Evolutionary conservation across 2,888 invertebrate genomes (phyloP).

Genomic region (Timandra comae): DNA sequence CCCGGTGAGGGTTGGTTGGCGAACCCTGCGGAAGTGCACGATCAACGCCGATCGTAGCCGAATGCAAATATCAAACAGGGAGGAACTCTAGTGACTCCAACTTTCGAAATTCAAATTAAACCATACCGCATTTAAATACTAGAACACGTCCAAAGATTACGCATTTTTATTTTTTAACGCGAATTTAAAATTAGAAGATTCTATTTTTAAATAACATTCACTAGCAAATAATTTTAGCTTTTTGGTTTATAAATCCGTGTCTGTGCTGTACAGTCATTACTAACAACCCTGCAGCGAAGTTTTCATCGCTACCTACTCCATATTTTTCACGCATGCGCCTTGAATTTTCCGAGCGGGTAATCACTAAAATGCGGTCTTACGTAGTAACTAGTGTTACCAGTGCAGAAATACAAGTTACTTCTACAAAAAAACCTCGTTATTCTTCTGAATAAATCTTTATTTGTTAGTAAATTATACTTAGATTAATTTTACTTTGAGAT

Average conservation of each 20-base stretch:
- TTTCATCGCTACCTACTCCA: conserved; percentile 54
- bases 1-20: conserved; percentile 62
- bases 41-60: conserved; percentile 52
- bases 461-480: neutral
- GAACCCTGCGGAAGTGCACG: conserved; percentile 62
- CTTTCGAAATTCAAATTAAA: neutral
- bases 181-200: no score
- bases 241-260: conserved; percentile 27
- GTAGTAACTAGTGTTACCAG: conserved; percentile 36
- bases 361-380: conserved; percentile 51
- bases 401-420: conserved; percentile 1
- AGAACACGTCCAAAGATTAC: no score
- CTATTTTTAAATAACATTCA: no score
- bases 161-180: no score
- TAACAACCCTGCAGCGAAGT: conserved; percentile 58
- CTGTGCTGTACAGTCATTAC: no score
- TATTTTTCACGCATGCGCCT: conserved; percentile 68
- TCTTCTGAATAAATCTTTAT: neutral
- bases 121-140: neutral
- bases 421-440: neutral
- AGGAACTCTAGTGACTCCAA: conserved; percentile 29
- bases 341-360: conserved; percentile 46
- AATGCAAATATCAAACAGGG: conserved; percentile 60
- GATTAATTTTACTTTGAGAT: neutral
- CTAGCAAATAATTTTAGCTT: no score